Conservation (phyloP, 2,888 invertebrate species). For the Sarcophaga rosellei region DNA sequence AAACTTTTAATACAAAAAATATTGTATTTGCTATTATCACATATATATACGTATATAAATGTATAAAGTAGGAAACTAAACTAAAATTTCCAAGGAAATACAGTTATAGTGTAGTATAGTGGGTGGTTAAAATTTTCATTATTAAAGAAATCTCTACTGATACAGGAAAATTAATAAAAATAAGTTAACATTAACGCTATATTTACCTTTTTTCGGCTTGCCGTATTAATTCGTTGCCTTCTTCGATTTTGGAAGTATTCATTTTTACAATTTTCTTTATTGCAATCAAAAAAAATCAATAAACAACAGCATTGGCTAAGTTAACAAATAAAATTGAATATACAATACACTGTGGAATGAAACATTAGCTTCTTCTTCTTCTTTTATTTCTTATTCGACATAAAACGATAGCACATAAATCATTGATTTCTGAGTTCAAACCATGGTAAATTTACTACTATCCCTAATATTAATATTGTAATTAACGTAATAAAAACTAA, state of each 20-base stretch:
- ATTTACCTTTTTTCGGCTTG: conserved; percentile 91
- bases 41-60: neutral
- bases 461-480: too few relatives aligned
- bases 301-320: conserved; percentile 26
- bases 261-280: conserved; percentile 40
- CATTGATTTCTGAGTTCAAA: too few relatives aligned
- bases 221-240: conserved; percentile 90
- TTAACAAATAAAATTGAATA: neutral
- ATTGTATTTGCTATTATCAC: neutral
- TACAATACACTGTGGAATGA: neutral
- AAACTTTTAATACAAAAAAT: too few relatives aligned
- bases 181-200: neutral
- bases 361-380: neutral
- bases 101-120: neutral
- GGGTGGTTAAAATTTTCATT: neutral
- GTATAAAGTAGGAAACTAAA: neutral
- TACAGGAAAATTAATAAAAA: neutral
- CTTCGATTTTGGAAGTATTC: conserved; percentile 81
- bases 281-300: conserved; percentile 59
- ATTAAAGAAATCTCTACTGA: too few relatives aligned
- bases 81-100: too few relatives aligned
- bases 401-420: too few relatives aligned
- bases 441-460: too few relatives aligned
- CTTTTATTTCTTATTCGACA: neutral
- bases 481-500: too few relatives aligned